A percentile compares a stretch with the other conserved stretches of the same genome.
phyloP scores from a whole-genome alignment of 2,797 vertebrate genomes.

The Arctocebus calabarensis region DNA sequence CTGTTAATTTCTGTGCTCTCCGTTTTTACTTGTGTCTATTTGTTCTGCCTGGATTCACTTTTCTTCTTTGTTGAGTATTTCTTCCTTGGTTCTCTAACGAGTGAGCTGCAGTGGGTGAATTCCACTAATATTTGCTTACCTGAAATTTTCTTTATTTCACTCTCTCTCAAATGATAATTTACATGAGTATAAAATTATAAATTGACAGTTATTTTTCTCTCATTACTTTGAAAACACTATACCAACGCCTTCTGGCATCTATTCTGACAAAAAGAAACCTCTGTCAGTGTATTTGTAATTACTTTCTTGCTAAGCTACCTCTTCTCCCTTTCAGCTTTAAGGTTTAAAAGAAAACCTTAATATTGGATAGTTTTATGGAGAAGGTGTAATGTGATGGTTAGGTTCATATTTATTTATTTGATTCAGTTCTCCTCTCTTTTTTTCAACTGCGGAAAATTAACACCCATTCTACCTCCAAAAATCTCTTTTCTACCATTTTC shows the following conservation, averaged over 20 bases:
- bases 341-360: not conserved
- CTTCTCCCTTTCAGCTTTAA: constrained; percentile 30
- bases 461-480: not conserved
- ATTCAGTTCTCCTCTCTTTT: not conserved
- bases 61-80: not conserved
- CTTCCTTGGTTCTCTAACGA: not conserved
- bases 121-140: not conserved
- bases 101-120: not conserved
- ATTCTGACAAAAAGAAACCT: not conserved
- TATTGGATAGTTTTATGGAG: not conserved
- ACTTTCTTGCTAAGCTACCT: not conserved
- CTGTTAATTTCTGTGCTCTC: not conserved
- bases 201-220: not conserved
- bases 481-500: not conserved
- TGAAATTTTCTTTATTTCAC: not conserved
- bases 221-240: not conserved
- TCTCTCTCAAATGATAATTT: not conserved
- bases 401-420: not conserved
- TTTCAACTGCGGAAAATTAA: not conserved
- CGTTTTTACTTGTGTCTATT: not conserved
- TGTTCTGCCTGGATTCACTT: not conserved
- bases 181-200: not conserved
- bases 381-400: not conserved
- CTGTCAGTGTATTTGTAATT: not conserved
- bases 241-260: not conserved